Percentiles rank a stretch among this genome's conserved stretches.
Conservation (phyloP, 2,797 vertebrate genomes). For the Glossophaga mutica region DNA sequence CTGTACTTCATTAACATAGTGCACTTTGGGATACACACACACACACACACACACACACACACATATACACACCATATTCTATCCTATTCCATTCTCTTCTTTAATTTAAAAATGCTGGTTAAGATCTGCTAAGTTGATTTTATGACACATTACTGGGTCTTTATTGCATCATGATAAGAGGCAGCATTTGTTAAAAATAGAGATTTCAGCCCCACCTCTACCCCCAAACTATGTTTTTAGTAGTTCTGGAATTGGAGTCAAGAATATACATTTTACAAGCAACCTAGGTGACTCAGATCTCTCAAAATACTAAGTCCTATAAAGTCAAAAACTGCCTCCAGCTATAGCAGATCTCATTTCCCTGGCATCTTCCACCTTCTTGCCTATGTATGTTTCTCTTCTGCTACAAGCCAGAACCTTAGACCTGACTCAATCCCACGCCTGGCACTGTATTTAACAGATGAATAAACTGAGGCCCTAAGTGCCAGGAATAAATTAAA, state of each 20-base stretch:
- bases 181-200: neutral
- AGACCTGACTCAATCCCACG: neutral
- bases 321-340: neutral
- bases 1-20: neutral
- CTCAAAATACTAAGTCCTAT: neutral
- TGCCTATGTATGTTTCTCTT: neutral
- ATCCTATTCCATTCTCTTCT: neutral
- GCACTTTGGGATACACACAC: neutral
- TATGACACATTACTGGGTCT: neutral
- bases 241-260: neutral
- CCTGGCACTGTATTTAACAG: neutral
- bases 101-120: neutral
- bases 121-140: neutral
- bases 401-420: neutral
- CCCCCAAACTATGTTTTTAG: neutral
- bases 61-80: neutral
- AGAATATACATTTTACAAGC: neutral
- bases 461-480: neutral
- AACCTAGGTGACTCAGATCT: neutral
- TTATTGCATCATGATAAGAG: neutral
- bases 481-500: neutral
- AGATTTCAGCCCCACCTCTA: neutral
- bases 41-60: neutral
- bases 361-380: neutral
- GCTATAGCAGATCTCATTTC: neutral